A percentile compares a stretch with the other conserved stretches of the same genome.
phyloP scores from a whole-genome alignment of 2,888 invertebrate genomes.

The Drosophila fungiperda region DNA sequence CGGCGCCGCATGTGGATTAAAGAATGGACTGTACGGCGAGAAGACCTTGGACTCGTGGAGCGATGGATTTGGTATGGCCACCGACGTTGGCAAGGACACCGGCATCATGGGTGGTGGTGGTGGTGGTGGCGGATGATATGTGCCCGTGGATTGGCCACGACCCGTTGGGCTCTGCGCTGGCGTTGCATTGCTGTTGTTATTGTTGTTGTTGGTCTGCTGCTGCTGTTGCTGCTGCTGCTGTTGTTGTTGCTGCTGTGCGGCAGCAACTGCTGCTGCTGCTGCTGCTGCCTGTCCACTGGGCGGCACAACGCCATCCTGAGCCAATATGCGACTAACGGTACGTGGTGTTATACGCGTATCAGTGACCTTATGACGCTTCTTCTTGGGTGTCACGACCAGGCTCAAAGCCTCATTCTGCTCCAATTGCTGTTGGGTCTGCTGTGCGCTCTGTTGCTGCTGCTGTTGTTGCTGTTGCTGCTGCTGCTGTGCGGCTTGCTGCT shows the following conservation, averaged over 20 bases:
- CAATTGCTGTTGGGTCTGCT: conserved; percentile 88
- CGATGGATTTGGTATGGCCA: conserved; percentile 98
- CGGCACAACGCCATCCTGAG: conserved; percentile 91
- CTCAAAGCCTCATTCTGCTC: conserved; percentile 98
- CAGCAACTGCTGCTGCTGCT: conserved; percentile 51
- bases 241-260: conserved; percentile 85
- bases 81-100: conserved; percentile 96
- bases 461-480: conserved; percentile 87
- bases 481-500: conserved; percentile 86
- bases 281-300: conserved; percentile 76
- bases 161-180: conserved; percentile 88
- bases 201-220: conserved; percentile 45
- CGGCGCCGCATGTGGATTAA: conserved; percentile 87
- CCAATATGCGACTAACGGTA: conserved; percentile 94
- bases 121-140: conserved; percentile 86
- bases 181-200: conserved; percentile 80
- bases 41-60: conserved; percentile 97
- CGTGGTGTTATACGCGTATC: conserved; percentile 96
- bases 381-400: conserved; percentile 97
- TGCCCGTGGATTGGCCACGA: conserved; percentile 86
- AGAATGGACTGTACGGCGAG: conserved; percentile 96
- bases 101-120: conserved; percentile 92
- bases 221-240: conserved; percentile 55
- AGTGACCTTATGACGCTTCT: conserved; percentile 98
- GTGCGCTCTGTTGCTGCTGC: conserved; percentile 87